Conservation (phyloP, 2,888 invertebrate species). For the Chelonus formosanus region DNA sequence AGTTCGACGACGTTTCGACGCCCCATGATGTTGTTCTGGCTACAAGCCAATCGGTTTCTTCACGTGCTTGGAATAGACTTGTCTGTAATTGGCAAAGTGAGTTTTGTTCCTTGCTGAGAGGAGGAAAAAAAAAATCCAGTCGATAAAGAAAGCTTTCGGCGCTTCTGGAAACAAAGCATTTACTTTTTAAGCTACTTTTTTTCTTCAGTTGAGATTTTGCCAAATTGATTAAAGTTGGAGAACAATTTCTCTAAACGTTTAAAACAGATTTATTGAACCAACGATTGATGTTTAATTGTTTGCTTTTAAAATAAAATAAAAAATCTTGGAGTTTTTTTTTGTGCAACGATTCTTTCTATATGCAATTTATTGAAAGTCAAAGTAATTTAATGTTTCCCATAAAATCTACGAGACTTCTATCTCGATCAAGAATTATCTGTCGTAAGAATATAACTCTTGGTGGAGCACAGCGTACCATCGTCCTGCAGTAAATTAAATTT, state of each 20-base stretch:
- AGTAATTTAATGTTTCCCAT: no score
- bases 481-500: constrained; percentile 37
- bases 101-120: no score
- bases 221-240: no score
- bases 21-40: constrained; percentile 1
- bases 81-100: constrained; percentile 6
- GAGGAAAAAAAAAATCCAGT: no score
- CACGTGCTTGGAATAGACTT: constrained; percentile 10
- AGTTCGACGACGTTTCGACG: no score
- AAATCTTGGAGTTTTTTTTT: not conserved
- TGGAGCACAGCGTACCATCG: constrained; percentile 1
- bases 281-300: no score
- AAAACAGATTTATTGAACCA: no score
- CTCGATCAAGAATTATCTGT: not conserved
- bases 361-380: not conserved
- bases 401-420: constrained; percentile 1
- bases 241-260: no score
- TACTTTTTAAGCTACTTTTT: no score
- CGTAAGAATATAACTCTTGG: constrained; percentile 2
- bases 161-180: not conserved
- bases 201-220: no score
- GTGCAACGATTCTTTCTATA: not conserved
- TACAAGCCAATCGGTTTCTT: not conserved
- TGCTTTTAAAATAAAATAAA: no score
- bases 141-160: no score